Conservation (phyloP, 2,888 invertebrate genomes). For the Uloborus plumipes region DNA sequence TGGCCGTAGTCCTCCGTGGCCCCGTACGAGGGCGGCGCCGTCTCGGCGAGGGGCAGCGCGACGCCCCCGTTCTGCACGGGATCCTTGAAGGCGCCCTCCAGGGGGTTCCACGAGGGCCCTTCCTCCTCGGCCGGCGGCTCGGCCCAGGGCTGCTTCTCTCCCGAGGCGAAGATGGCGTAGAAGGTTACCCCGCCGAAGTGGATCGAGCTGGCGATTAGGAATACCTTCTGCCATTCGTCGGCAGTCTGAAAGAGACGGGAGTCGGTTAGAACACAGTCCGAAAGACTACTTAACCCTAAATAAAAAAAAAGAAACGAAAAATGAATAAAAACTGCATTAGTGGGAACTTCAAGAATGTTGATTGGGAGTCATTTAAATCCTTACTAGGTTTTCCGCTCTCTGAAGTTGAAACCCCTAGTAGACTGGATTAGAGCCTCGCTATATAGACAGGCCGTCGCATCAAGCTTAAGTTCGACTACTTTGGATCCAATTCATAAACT, state of each 20-base stretch:
- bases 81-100: conserved; percentile 76
- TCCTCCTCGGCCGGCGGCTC: conserved; percentile 76
- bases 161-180: conserved; percentile 97
- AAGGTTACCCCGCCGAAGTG: conserved; percentile 97
- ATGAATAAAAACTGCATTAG: too few species aligned
- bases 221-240: conserved; percentile 89
- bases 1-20: conserved; percentile 26
- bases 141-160: conserved; percentile 98
- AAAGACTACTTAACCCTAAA: too few species aligned
- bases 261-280: too few species aligned
- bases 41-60: conserved; percentile 18
- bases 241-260: conserved; percentile 69
- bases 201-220: conserved; percentile 93
- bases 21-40: background rate
- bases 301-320: too few species aligned
- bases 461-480: too few species aligned
- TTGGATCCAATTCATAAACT: too few species aligned
- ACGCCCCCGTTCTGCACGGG: conserved; percentile 31
- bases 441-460: too few species aligned
- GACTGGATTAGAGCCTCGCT: too few species aligned
- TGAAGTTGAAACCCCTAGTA: too few species aligned
- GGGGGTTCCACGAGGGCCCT: conserved; percentile 62
- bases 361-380: too few species aligned
- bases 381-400: too few species aligned
- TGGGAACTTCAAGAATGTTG: too few species aligned